These are phyloP conservation scores for Thalassophryne amazonica DNA, from an alignment of 2,797 vertebrate species.

Conservation along the genomic window DNA sequence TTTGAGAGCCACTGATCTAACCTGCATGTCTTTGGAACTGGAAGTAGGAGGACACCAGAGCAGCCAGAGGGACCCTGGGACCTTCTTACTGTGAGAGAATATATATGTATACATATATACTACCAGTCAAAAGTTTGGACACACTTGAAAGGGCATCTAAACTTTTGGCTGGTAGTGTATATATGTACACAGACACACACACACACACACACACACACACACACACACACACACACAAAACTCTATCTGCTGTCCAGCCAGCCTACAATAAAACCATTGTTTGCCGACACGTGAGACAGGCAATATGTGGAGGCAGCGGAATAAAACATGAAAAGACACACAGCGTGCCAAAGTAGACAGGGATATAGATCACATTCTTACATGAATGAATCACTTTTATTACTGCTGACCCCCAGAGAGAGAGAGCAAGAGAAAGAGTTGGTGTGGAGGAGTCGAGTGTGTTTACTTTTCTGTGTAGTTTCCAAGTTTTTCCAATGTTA, in stretches of 20 bases:
- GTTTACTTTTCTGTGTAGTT: not conserved
- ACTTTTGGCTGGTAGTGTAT: no score
- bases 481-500: constrained; percentile 27
- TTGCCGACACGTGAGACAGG: constrained; percentile 7
- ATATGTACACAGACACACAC: no score
- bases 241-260: not conserved
- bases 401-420: constrained; percentile 31
- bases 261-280: not conserved
- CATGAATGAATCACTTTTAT: constrained; percentile 60
- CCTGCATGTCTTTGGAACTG: no score
- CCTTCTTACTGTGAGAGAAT: no score
- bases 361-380: constrained; percentile 43
- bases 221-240: no score
- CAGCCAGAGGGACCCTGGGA: no score
- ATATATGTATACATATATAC: no score
- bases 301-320: not conserved
- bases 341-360: constrained; percentile 9
- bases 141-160: no score
- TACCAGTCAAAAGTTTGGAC: no score
- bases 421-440: not conserved
- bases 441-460: not conserved
- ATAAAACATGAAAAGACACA: not conserved
- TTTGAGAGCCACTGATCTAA: no score
- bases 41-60: no score
- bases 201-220: no score